Conservation (phyloP, 2,888 invertebrate genomes). For the Pyralis farinalis region DNA sequence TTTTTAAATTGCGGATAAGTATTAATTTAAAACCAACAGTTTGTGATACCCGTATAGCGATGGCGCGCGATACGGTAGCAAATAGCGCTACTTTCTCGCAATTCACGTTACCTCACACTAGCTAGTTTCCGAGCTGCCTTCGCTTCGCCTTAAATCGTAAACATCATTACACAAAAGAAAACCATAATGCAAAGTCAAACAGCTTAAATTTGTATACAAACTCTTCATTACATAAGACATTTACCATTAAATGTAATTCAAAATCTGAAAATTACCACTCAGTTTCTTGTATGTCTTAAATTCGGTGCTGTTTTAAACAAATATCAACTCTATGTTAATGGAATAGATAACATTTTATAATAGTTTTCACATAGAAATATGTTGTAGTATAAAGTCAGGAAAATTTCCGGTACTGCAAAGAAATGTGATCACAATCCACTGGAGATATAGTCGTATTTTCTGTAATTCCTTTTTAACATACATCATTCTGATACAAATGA, state of each 20-base stretch:
- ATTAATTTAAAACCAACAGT: too few species aligned
- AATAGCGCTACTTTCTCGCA: slow-evolving; percentile 77
- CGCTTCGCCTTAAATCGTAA: neutral
- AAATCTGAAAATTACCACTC: slow-evolving; percentile 53
- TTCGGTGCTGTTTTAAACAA: slow-evolving; percentile 16
- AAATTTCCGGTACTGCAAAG: slow-evolving; percentile 31
- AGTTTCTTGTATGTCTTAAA: slow-evolving; percentile 38
- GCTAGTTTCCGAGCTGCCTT: slow-evolving; percentile 34
- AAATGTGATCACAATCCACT: slow-evolving; percentile 36
- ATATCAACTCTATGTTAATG: slow-evolving; percentile 23
- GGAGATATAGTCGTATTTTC: slow-evolving; percentile 45
- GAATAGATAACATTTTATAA: slow-evolving; percentile 13
- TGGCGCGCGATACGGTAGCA: slow-evolving; percentile 79
- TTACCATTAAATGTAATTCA: slow-evolving; percentile 26
- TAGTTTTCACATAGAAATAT: slow-evolving; percentile 13
- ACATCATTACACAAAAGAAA: neutral
- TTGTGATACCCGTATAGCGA: slow-evolving; percentile 47
- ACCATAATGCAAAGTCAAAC: too few species aligned
- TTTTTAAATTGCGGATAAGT: too few species aligned
- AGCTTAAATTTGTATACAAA: too few species aligned
- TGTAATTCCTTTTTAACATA: slow-evolving; percentile 27
- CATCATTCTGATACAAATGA: slow-evolving; percentile 51
- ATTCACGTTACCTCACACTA: slow-evolving; percentile 73
- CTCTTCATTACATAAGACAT: too few species aligned
- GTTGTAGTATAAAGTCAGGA: slow-evolving; percentile 33